Evolutionary conservation across 2,888 invertebrate species (phyloP).

Genomic region (Nymphalis c-album): DNA sequence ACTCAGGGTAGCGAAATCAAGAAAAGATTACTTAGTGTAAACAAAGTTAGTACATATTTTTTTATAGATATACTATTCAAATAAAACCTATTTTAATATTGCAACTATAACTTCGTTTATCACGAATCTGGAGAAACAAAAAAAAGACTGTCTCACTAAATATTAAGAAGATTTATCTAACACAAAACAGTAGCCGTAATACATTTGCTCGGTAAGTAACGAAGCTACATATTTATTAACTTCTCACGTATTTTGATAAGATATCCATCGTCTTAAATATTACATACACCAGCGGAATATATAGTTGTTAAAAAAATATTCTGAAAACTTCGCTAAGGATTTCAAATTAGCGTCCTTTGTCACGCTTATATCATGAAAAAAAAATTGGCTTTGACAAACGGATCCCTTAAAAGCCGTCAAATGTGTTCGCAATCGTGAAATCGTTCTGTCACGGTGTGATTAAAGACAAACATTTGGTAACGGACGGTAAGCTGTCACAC

Average conservation of each 20-base stretch:
- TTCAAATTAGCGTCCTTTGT: conserved; percentile 16
- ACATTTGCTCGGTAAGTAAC: neutral
- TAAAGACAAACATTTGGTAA: conserved; percentile 55
- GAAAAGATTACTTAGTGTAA: too few species aligned
- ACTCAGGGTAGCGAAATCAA: too few species aligned
- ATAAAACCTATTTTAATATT: too few species aligned
- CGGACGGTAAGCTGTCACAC: conserved; percentile 41
- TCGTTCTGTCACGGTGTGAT: conserved; percentile 49
- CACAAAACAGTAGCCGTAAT: neutral
- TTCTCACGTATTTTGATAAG: conserved; percentile 7
- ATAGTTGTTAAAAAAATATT: neutral
- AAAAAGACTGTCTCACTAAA: too few species aligned
- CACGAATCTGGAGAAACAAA: too few species aligned
- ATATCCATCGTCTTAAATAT: neutral
- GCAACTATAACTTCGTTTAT: too few species aligned
- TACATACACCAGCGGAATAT: neutral
- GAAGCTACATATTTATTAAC: neutral
- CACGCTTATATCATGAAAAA: conserved; percentile 10
- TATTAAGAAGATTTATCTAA: neutral
- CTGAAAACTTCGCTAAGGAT: neutral
- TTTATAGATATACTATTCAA: too few species aligned
- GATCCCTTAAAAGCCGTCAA: conserved; percentile 52
- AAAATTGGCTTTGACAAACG: conserved; percentile 31
- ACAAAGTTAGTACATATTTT: too few species aligned
- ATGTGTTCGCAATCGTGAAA: conserved; percentile 48